Base-by-base conservation (phyloP, 1,140 invertebrate species). In the Pantala flavescens region DNA sequence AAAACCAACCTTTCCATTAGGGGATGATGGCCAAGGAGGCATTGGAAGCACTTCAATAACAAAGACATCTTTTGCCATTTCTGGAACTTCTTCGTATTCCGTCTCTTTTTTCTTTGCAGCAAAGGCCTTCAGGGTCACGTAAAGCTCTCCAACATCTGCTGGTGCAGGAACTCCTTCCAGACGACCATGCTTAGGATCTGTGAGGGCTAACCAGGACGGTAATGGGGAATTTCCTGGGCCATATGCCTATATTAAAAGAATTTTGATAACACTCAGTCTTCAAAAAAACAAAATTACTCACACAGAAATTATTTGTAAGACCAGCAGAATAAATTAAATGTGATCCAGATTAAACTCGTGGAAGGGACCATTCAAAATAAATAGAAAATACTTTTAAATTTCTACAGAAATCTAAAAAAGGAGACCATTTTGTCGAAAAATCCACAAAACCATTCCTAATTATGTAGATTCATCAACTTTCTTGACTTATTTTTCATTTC, bases 141-240 rank as follows among this genome's bases (percentile, higher is more conserved):
- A 84, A 79, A 87, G 82, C 49, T 85, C 83, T 12, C 87, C 88
- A 0, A 85, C 76, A 77, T 90, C 87, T 70, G 83, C 80, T 24
- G 83, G 83, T 11, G 82, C 79, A 7, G 89, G 88, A 24, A 90
- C 84, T 14, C 89, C 89, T 77, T 85, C 79, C 23, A 90, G 79
- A 0, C 82, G 79, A 42, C 83, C 80, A 76, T 81, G 49, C 12
- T 21, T 63, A 19, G 49, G 49, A 63, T 63, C 49, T 82, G 84
- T 42, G 77, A 77, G 55, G 81, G n/a, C 83, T 83, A 84, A 28
- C 74, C 49, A 63, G 74, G 0, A 79, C 77, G 19, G 82, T 63
- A 23, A 28, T 43, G 28, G 77, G 79, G 19, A 77, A 74, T 12
- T 77, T 77, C 7, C 42, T 75, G 73, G 21, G 10, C 80, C 78